Percentiles rank a stretch among this genome's conserved stretches.
These are phyloP conservation scores for Saccostrea glomerata DNA, from an alignment of 1,140 invertebrate species.

Conservation along the genomic window DNA sequence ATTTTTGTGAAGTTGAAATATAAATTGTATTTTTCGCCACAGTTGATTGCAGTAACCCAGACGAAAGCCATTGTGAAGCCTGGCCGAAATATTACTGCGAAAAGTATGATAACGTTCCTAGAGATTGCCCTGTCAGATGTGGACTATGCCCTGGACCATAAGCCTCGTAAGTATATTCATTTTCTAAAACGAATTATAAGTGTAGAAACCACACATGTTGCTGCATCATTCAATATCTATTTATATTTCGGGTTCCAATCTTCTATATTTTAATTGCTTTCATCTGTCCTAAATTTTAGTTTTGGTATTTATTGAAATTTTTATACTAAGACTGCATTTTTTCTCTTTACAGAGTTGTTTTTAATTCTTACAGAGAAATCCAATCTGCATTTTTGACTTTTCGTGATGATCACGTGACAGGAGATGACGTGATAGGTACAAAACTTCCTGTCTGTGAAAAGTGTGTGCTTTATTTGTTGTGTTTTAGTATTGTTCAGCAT, in stretches of 20 bases:
- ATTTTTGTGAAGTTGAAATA: not conserved
- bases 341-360: slow-evolving; percentile 19
- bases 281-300: no score
- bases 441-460: not conserved
- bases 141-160: slow-evolving; percentile 51
- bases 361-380: slow-evolving; percentile 36
- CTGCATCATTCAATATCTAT: no score
- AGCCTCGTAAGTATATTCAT: no score
- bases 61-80: slow-evolving; percentile 55
- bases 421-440: not conserved
- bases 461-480: slow-evolving; percentile 20
- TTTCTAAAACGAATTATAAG: no score
- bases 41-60: slow-evolving; percentile 56
- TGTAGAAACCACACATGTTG: no score
- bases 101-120: slow-evolving; percentile 61
- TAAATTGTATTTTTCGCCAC: slow-evolving; percentile 24
- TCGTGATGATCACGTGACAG: not conserved
- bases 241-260: no score
- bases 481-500: not conserved
- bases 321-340: not conserved
- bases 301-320: not conserved
- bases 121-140: slow-evolving; percentile 65
- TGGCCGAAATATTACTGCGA: slow-evolving; percentile 55
- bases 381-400: not conserved
- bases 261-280: no score